Conservation (phyloP, 2,113 vertebrate species). For the Argyrosomus japonicus region DNA sequence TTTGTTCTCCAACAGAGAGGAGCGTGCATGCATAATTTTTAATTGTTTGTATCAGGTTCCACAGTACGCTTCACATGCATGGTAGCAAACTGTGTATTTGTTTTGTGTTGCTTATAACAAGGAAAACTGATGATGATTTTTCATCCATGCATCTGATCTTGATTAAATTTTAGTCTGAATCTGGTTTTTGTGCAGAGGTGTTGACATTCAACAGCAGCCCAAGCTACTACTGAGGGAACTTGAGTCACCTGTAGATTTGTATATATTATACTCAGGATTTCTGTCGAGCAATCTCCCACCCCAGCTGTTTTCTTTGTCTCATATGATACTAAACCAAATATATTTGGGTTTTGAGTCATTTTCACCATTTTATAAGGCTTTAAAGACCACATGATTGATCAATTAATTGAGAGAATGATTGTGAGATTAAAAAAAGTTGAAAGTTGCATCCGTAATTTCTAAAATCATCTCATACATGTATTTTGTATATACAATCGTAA, state of each 20-base stretch:
- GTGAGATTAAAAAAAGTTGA: background rate
- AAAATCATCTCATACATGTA: background rate
- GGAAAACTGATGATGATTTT: background rate
- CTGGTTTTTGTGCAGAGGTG: background rate
- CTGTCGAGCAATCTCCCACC: no score
- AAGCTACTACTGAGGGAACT: background rate
- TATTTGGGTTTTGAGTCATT: no score
- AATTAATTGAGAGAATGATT: background rate
- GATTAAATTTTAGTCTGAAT: background rate
- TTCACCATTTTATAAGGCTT: no score
- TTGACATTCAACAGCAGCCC: background rate
- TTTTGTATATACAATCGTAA: background rate
- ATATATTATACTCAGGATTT: no score
- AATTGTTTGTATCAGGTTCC: slow-evolving; percentile 14
- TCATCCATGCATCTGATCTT: background rate
- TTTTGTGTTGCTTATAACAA: background rate
- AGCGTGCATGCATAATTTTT: background rate
- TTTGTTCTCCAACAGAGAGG: slow-evolving; percentile 18
- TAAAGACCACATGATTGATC: background rate
- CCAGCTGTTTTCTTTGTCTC: no score
- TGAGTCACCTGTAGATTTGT: background rate
- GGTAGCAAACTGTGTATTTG: background rate
- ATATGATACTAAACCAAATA: no score
- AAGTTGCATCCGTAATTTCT: background rate
- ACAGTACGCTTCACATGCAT: background rate